Base-by-base conservation (phyloP, 2,888 invertebrate genomes). In the Athetis lepigone region DNA sequence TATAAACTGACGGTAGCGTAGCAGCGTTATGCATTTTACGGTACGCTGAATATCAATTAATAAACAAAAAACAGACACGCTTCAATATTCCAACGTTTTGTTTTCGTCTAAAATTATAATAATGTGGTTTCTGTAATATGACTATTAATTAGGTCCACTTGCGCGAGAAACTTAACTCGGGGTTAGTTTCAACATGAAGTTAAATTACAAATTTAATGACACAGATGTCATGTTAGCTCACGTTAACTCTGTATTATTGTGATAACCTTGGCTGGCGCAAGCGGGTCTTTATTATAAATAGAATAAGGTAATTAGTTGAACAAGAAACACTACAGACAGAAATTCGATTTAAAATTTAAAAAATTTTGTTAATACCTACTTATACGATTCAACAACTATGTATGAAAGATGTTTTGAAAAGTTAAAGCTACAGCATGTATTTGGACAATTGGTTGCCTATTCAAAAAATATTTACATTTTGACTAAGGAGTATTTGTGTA, bases 361-460 rank as follows among this genome's bases (percentile, higher is more conserved):
- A 33, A 13, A 13, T 11, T 11, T 33, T 3, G 33, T 33, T 13
- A 8, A 33, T 33, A 33, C 33, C 33, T 23, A 36, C 8, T n/a
- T 46, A 42, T 9, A 29, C 21, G 9, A 54, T 21, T 37, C 45
- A 29, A 50, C 40, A 29, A 19, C 13, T 23, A 9, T 13, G 42
- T 51, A 23, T 51, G 19, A 36, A 52, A n/a, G n/a, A n/a, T 33
- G n/a, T 37, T 29, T 46, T 5, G 9, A 13, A 33, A 43, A 25
- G 2, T 29, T 27, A 25, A 40, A 42, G 19, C 9, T 19, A 37
- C 23, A 29, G 3, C 9, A 54, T 42, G 45, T 78, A 57, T 76
- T 75, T 70, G 39, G 7, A 66, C 62, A 75, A 42, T 60, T 76
- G 66, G 37, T 59, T 45, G 21, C 33, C 33, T 13, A 33, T 21